phyloP scores from a whole-genome alignment of 2,888 invertebrate species.

The Caenorhabditis becei region DNA sequence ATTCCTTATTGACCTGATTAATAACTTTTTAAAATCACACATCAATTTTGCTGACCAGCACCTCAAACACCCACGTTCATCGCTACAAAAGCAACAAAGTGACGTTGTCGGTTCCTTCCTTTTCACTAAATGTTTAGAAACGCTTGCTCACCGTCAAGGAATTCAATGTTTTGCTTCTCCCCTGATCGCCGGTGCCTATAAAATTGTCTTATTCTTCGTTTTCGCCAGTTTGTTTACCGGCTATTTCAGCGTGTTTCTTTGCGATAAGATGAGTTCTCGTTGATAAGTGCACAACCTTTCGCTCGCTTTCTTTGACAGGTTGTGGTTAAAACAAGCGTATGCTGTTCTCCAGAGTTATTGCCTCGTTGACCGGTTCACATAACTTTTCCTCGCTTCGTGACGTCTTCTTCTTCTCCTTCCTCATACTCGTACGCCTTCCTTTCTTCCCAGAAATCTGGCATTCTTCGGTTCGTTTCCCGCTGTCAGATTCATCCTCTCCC shows the following conservation, averaged over 20 bases:
- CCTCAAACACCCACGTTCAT: constrained; percentile 4
- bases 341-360: constrained; percentile 6
- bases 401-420: constrained; percentile 17
- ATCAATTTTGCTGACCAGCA: not conserved
- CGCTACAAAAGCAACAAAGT: constrained; percentile 35
- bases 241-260: constrained; percentile 3
- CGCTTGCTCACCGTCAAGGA: constrained; percentile 43
- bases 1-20: too few relatives aligned
- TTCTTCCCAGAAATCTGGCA: constrained; percentile 21
- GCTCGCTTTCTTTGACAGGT: not conserved
- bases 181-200: constrained; percentile 29
- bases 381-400: constrained; percentile 37
- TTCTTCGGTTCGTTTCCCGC: constrained; percentile 24
- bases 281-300: constrained; percentile 41
- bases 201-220: constrained; percentile 16
- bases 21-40: not conserved
- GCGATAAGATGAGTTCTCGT: constrained; percentile 25
- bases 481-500: not conserved
- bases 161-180: constrained; percentile 41
- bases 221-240: constrained; percentile 23
- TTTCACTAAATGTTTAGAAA: constrained; percentile 48
- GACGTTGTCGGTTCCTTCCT: constrained; percentile 27
- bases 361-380: constrained; percentile 38
- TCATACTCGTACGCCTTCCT: constrained; percentile 10
- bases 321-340: not conserved